Base-by-base conservation (phyloP, 2,888 invertebrate species). In the Andrena minutula region DNA sequence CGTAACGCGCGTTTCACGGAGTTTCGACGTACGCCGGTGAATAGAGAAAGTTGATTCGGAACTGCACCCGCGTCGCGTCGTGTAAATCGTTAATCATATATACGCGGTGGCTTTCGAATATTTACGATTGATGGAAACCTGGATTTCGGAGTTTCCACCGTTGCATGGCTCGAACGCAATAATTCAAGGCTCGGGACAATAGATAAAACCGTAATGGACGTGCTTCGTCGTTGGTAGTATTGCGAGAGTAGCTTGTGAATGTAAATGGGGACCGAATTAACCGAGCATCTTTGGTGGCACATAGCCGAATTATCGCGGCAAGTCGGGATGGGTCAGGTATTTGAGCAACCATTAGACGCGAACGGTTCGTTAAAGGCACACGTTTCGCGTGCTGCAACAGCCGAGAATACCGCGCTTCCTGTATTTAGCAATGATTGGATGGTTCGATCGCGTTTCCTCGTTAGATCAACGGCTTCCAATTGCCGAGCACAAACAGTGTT, bases 41-140 rank as follows among this genome's bases (percentile, higher is more conserved):
- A 53, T 41, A 28, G 51, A 41, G 70, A 56, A 70, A 75, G 53
- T 70, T 75, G n/a, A 30, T 41, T 70, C 35, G 41, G 69, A 8
- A 70, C n/a, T 2, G 53, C 16, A 53, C 53, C 12, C 49, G 49
- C 69, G 32, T 28, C 41, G 8, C 2, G 30, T 12, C 20, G 8
- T 8, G 16, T 56, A 23, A 35, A 41, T 51, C 56, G 23, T 56
- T 56, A 10, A 56, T 56, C 23, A 56, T 56, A 20, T 26, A 20
- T 56, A 23, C 23, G 23, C 0, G 23, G 23, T 56, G 10, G 10
- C 23, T 26, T 26, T 56, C 56, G 23, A 56, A 56, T 56, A 56
- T 56, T 56, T 56, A 23, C 10, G 23, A 56, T 56, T 23, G 23
- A 56, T 23, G 23, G 23, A 10, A 56, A 26, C 3, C 4, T 12